Evolutionary conservation across 2,797 vertebrate genomes (phyloP), one percentile per base, ranked within the genome.

Genomic region (Philypnodon macrostomus): DNA sequence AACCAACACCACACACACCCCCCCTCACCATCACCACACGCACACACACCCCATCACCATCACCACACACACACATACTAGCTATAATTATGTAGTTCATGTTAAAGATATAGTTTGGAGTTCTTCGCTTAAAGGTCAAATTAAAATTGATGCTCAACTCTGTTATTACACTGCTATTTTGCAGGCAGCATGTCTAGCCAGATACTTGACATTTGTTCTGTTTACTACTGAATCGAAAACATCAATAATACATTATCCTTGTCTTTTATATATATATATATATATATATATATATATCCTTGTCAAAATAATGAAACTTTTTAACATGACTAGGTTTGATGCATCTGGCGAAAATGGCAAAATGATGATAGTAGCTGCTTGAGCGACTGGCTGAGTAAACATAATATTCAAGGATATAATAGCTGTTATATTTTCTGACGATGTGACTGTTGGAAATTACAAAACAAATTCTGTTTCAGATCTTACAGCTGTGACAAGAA

Each of bases 371-470:
- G 13, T 1, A 3, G 27, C 23, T 8, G 11, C n/a, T 26, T 11
- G 54, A 64, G 38, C 0, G 5, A 34, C 29, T 15, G 31, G 21
- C 26, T 24, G 46, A 13, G 18, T 18, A 56, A 59, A 68, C 40
- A 36, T 27, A 61, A 52, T 5, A 5, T 24, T 29, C 7, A 4
- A 5, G 24, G 4, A 53, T 19, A 5, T 46, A 63, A 61, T 17
- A 67, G 47, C 50, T 40, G 40, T 54, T 42, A 58, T 12, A 29
- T 56, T 6, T 30, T 39, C 16, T 26, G 47, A 42, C 70, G 21
- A 49, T 46, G 58, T 13, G 1, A 34, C 4, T 47, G n/a, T 7
- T 45, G 34, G 18, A 62, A 58, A 61, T 54, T 21, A 65, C 35
- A 41, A 26, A 35, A 37, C 14, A 55, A 61, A 46, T n/a, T 21